Evolutionary conservation across 2,797 vertebrate species (phyloP), one percentile per base, ranked within the genome.

Genomic region (Eidolon dupreanum): DNA sequence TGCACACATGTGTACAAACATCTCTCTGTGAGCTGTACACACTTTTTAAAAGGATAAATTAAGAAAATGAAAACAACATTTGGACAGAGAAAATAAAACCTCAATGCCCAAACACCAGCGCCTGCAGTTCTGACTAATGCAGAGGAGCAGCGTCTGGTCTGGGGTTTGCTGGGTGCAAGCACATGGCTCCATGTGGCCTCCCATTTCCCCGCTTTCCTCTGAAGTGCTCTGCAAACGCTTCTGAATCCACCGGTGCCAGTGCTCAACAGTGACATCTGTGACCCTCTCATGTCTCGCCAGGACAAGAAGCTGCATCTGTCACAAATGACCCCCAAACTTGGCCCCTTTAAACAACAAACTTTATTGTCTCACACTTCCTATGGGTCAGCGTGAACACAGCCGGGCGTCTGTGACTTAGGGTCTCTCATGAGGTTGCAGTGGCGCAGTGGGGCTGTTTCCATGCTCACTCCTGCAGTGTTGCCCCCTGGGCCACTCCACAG

Each of bases 321-420:
- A 85, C 26, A 78, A 22, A 33, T 75, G 28, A 77, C n/a, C 57
- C 36, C 36, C 53, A 13, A 71, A 65, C 49, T 19, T 90, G 53
- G 46, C 6, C 15, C n/a, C n/a, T 65, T 77, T 6, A 83, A 71
- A 51, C 9, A 13, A 38, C n/a, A 57, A 41, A 19, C 8, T 15
- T 16, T 20, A 41, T 16, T 12, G 24, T 49, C 15, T 95, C n/a
- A 17, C 16, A 16, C 22, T 41, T 49, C 33, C 59, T 38, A n/a
- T 41, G 90, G 41, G 81, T 70, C 53, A n/a, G 28, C 2, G 0
- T 1, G 28, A 17, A 28, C 16, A 33, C 8, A 1, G 41, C 38
- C 3, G 17, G 7, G 3, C 8, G 16, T 8, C 31, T 8, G 2
- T 8, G 43, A 9, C 28, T 55, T 11, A 28, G 33, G 24, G 1